Conservation (phyloP, 2,797 vertebrate species). For the Parambassis ranga region DNA sequence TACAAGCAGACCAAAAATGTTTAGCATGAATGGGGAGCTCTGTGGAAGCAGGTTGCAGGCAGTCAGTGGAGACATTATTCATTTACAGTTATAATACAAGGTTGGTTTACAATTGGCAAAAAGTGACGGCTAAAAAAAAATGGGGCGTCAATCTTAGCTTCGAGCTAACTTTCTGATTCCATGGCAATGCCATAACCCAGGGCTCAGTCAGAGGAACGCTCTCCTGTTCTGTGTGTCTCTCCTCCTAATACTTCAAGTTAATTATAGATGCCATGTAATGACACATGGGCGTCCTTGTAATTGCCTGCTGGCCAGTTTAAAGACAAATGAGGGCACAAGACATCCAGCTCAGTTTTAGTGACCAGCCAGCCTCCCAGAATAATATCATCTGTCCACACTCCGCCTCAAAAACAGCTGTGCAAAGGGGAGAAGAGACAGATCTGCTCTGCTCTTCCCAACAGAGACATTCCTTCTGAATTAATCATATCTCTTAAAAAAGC, state of each 20-base stretch:
- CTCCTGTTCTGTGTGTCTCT: not conserved
- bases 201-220: not conserved
- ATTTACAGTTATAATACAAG: too few species aligned
- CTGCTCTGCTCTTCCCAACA: not conserved
- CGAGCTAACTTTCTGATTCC: too few species aligned
- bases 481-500: not conserved
- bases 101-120: too few species aligned
- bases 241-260: not conserved
- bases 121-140: too few species aligned
- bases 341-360: not conserved
- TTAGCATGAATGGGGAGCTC: too few species aligned
- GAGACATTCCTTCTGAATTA: slow-evolving; percentile 17
- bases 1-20: too few species aligned
- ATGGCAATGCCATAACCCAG: too few species aligned
- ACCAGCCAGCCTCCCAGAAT: not conserved
- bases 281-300: not conserved
- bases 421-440: not conserved
- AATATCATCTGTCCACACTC: not conserved
- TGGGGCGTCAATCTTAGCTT: too few species aligned
- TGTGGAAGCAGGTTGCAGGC: too few species aligned
- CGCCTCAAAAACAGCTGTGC: too few species aligned
- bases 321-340: not conserved
- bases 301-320: not conserved
- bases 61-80: too few species aligned
- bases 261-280: slow-evolving; percentile 4